Conservation (phyloP, 2,113 vertebrate genomes). For the Cryptotis parvus region DNA sequence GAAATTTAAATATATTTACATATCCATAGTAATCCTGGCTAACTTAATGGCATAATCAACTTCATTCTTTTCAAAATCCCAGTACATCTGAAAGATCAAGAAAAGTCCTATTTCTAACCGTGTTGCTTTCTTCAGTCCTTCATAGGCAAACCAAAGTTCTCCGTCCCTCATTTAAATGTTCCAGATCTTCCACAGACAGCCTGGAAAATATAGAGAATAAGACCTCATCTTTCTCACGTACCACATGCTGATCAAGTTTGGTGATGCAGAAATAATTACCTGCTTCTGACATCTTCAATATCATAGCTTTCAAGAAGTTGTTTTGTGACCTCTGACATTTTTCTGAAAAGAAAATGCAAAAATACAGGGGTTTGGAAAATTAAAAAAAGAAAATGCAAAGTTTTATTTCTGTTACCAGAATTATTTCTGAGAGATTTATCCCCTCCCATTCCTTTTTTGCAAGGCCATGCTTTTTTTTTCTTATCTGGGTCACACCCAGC, state of each 20-base stretch:
- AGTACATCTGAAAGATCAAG: neutral
- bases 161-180: constrained; percentile 92
- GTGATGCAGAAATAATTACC: constrained; percentile 83
- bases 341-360: constrained; percentile 85
- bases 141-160: constrained; percentile 93
- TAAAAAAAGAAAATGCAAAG: no score
- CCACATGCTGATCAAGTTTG: neutral
- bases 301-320: constrained; percentile 93
- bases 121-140: constrained; percentile 94
- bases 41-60: neutral
- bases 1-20: neutral
- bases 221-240: neutral
- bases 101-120: constrained; percentile 86
- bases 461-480: no score
- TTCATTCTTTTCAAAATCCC: no score
- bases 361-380: no score
- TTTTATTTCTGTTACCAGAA: no score
- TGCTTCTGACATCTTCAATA: constrained; percentile 90
- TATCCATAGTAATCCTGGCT: neutral
- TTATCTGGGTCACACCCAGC: no score
- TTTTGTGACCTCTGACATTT: constrained; percentile 92
- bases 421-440: neutral
- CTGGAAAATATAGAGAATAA: constrained; percentile 82
- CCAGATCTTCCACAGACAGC: constrained; percentile 88
- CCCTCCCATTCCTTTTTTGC: neutral